phyloP scores from a whole-genome alignment of 1,140 invertebrate genomes.

The Solenopsis invicta region DNA sequence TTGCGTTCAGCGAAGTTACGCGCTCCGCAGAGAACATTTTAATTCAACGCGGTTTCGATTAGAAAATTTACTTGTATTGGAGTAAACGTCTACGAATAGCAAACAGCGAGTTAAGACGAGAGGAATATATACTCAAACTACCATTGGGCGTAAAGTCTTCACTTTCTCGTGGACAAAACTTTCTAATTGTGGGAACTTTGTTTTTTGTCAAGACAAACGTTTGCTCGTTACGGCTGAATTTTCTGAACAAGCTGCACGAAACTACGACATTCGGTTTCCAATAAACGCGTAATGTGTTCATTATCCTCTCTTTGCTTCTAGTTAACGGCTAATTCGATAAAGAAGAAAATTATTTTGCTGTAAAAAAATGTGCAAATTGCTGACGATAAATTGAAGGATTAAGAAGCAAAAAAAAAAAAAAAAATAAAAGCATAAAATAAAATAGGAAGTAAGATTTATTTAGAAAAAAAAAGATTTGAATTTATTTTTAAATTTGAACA shows the following conservation, averaged over 20 bases:
- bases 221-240: conserved; percentile 47
- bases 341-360: background rate
- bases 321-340: background rate
- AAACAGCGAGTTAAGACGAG: conserved; percentile 11
- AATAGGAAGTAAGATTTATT: background rate
- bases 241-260: conserved; percentile 24
- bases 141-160: conserved; percentile 12
- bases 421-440: background rate
- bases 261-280: conserved; percentile 41
- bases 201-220: conserved; percentile 42
- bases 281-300: background rate
- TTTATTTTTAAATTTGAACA: background rate
- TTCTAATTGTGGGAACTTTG: conserved; percentile 49
- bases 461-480: background rate
- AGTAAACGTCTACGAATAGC: conserved; percentile 2
- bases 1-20: conserved; percentile 15
- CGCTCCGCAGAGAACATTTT: conserved; percentile 25
- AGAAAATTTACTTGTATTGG: conserved; percentile 34
- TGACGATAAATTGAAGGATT: background rate
- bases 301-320: background rate
- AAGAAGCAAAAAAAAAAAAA: background rate
- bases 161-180: conserved; percentile 32
- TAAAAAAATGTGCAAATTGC: background rate
- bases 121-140: conserved; percentile 24
- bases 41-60: conserved; percentile 39